Percentiles rank a stretch among this genome's conserved stretches.
phyloP scores from a whole-genome alignment of 2,888 invertebrate species.

The Amblyjoppa proteus region DNA sequence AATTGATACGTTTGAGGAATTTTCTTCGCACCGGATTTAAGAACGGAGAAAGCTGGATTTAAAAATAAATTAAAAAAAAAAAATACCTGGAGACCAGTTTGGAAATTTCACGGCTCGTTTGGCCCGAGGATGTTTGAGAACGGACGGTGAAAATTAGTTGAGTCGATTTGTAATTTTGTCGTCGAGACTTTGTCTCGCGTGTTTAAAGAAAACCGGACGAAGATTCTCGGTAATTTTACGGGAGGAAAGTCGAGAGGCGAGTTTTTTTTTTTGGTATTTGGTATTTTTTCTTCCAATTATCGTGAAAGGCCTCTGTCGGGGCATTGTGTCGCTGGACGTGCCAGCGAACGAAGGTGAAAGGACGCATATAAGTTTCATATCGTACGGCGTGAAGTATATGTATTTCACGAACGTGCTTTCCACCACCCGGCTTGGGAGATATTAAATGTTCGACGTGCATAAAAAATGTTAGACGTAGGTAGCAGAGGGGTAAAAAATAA shows the following conservation, averaged over 20 bases:
- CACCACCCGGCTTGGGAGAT: slow-evolving; percentile 51
- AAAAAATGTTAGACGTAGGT: slow-evolving; percentile 64
- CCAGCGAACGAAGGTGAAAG: slow-evolving; percentile 4
- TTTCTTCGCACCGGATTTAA: slow-evolving; percentile 32
- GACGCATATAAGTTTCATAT: slow-evolving; percentile 1
- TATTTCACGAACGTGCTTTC: slow-evolving; percentile 25
- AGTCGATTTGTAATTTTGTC: slow-evolving; percentile 14
- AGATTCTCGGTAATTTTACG: not conserved
- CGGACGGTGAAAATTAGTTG: slow-evolving; percentile 54
- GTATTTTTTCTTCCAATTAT: slow-evolving; percentile 46
- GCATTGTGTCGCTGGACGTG: slow-evolving; percentile 11
- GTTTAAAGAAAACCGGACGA: not conserved
- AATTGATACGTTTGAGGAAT: slow-evolving; percentile 53
- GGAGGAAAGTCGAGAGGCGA: not conserved
- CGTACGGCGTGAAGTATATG: slow-evolving; percentile 1
- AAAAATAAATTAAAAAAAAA: slow-evolving; percentile 2
- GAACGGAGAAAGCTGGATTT: not conserved
- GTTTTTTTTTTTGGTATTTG: not conserved
- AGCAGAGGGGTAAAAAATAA: slow-evolving; percentile 43
- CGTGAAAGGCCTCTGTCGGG: slow-evolving; percentile 5
- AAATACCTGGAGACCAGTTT: slow-evolving; percentile 8
- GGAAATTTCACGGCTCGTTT: slow-evolving; percentile 31
- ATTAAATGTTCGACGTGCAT: slow-evolving; percentile 68
- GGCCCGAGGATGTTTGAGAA: slow-evolving; percentile 43
- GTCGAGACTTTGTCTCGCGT: not conserved